Evolutionary conservation across 2,888 invertebrate genomes (phyloP).

Genomic region (Rhogogaster chlorosoma): DNA sequence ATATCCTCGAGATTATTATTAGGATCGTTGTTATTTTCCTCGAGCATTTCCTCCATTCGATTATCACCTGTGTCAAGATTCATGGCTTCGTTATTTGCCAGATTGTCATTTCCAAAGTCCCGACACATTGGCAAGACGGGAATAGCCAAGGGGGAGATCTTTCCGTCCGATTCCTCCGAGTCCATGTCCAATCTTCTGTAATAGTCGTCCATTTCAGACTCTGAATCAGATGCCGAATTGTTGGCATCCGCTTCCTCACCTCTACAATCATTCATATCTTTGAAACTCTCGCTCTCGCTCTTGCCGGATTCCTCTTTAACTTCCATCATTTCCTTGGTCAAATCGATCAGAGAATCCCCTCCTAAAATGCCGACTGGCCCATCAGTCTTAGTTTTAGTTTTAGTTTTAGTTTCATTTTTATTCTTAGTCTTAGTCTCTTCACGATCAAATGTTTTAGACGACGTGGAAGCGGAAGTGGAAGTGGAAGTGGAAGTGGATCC

Average conservation of each 20-base stretch:
- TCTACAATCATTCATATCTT: neutral
- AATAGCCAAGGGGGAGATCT: neutral
- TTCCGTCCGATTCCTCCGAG: slow-evolving; percentile 17
- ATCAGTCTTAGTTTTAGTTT: neutral
- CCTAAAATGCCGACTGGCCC: neutral
- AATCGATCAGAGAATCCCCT: neutral
- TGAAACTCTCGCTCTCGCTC: neutral
- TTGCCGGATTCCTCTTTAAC: neutral
- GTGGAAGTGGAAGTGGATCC: neutral
- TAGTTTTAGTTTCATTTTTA: too few relatives aligned
- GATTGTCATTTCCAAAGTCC: neutral
- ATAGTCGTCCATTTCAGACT: slow-evolving; percentile 28
- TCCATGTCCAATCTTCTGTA: neutral
- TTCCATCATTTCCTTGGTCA: slow-evolving; percentile 2
- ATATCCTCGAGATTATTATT: slow-evolving; percentile 66
- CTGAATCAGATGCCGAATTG: slow-evolving; percentile 19
- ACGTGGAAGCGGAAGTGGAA: neutral
- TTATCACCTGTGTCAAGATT: neutral
- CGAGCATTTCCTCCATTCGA: slow-evolving; percentile 59
- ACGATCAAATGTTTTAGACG: neutral
- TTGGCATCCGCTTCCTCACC: neutral
- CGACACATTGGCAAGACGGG: neutral
- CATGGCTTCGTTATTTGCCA: neutral
- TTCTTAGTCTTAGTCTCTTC: neutral
- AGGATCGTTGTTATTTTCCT: slow-evolving; percentile 70